A percentile compares a stretch with the other conserved stretches of the same genome.
Conservation (phyloP, 2,888 invertebrate genomes). For the Acronicta aceris region DNA sequence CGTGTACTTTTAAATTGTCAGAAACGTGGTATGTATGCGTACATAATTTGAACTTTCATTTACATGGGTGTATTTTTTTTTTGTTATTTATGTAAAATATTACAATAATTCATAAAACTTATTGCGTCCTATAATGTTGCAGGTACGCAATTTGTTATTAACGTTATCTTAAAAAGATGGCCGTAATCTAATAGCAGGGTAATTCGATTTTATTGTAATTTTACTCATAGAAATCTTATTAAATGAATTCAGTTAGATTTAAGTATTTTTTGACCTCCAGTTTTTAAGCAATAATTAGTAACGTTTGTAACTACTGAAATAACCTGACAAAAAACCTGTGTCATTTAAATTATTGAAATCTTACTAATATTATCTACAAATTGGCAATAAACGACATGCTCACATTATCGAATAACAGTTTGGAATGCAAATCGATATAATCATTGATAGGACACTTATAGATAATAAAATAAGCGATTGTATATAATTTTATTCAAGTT, state of each 20-base stretch:
- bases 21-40: not conserved
- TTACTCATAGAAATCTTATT: too few species aligned
- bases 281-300: too few species aligned
- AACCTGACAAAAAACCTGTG: too few species aligned
- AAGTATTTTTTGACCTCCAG: too few species aligned
- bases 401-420: slow-evolving; percentile 40
- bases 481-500: slow-evolving; percentile 27
- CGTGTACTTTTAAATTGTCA: too few species aligned
- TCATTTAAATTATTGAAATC: slow-evolving; percentile 41
- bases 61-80: slow-evolving; percentile 26
- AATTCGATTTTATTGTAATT: slow-evolving; percentile 17
- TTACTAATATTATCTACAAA: slow-evolving; percentile 39
- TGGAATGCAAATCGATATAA: slow-evolving; percentile 42
- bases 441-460: slow-evolving; percentile 28
- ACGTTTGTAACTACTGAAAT: too few species aligned
- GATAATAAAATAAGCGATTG: slow-evolving; percentile 8
- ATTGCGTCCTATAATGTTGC: slow-evolving; percentile 31
- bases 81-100: slow-evolving; percentile 31
- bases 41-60: slow-evolving; percentile 5
- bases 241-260: too few species aligned
- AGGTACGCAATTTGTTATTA: slow-evolving; percentile 19
- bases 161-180: slow-evolving; percentile 19
- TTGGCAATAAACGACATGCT: slow-evolving; percentile 33
- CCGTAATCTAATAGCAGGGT: slow-evolving; percentile 25
- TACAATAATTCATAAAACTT: slow-evolving; percentile 34